Evolutionary conservation across 2,113 vertebrate species (phyloP), one percentile per base, ranked within the genome.

Genomic region (Puntigrus tetrazona): DNA sequence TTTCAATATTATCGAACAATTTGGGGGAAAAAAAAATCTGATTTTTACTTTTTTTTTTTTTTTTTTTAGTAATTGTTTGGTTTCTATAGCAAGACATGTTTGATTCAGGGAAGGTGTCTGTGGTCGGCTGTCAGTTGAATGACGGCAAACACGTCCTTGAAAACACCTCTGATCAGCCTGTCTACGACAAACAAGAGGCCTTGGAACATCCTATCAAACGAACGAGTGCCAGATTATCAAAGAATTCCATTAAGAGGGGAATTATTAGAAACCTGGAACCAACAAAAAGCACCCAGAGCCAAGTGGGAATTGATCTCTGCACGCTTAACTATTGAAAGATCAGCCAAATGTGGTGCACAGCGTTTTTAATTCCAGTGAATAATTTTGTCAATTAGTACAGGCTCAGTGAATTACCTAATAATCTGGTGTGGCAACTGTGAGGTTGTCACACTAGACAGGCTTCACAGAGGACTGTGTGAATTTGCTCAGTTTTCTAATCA

Each of bases 311-410:
- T 50, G 78, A 69, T 82, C 70, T 41, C 25, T 52, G 25, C 25
- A 82, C 4, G 18, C 16, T 67, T 20, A 34, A 25, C 55, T 61
- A n/a, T 18, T 79, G 25, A 27, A 65, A 79, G 38, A 79, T 79
- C 57, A 63, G 78, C 25, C 36, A 63, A 55, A 55, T 77, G 1
- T 9, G 29, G 5, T 31, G 41, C 27, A 50, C 43, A 50, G 61
- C 22, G 75, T 57, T 61, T 41, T 72, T 41, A 31, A 27, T 69
- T 82, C 57, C 82, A 29, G 25, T 65, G 31, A 82, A 59, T 85
- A 45, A 74, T 84, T 85, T 83, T 73, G 61, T 63, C 65, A 84
- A 78, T 89, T 84, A 85, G 70, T 63, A 63, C 63, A 31, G 59
- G 59, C 57, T 87, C 59, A 82, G 65, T 67, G 80, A 83, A 87